Percentiles rank a stretch among this genome's conserved stretches.
These are phyloP conservation scores for Blera fallax DNA, from an alignment of 2,888 invertebrate genomes.

Conservation along the genomic window DNA sequence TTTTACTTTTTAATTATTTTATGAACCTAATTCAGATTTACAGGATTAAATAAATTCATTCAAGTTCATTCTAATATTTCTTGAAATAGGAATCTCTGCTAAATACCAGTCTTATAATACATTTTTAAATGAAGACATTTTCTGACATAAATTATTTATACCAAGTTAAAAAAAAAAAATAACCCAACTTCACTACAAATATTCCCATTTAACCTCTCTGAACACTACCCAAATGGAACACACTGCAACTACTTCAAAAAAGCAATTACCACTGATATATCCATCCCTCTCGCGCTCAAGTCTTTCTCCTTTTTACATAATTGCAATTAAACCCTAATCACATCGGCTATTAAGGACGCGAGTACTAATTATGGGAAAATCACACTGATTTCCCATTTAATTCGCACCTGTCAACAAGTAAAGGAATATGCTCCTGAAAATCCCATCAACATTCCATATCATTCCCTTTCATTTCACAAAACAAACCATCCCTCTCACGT, in stretches of 20 bases:
- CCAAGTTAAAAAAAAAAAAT: not conserved
- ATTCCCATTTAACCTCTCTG: not conserved
- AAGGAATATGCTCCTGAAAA: not conserved
- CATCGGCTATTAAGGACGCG: constrained; percentile 1
- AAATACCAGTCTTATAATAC: no score
- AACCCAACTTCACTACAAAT: not conserved
- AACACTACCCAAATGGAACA: constrained; percentile 35
- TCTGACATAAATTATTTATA: no score
- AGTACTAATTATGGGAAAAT: not conserved
- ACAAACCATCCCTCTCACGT: not conserved
- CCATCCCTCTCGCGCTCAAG: constrained; percentile 14
- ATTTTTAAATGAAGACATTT: not conserved
- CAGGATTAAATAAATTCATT: not conserved
- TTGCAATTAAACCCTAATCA: constrained; percentile 9
- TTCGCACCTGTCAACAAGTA: constrained; percentile 57
- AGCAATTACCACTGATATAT: not conserved
- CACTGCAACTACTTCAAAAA: not conserved
- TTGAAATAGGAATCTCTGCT: not conserved
- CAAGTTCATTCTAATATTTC: not conserved
- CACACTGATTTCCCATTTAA: not conserved
- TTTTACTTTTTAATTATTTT: no score
- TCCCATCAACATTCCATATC: not conserved
- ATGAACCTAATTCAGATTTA: not conserved
- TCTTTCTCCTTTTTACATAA: constrained; percentile 37
- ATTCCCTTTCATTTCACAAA: not conserved